Percentiles rank a stretch among this genome's conserved stretches.
These are phyloP conservation scores for Caenorhabditis drosophilae DNA, from an alignment of 2,888 invertebrate genomes.

Conservation along the genomic window DNA sequence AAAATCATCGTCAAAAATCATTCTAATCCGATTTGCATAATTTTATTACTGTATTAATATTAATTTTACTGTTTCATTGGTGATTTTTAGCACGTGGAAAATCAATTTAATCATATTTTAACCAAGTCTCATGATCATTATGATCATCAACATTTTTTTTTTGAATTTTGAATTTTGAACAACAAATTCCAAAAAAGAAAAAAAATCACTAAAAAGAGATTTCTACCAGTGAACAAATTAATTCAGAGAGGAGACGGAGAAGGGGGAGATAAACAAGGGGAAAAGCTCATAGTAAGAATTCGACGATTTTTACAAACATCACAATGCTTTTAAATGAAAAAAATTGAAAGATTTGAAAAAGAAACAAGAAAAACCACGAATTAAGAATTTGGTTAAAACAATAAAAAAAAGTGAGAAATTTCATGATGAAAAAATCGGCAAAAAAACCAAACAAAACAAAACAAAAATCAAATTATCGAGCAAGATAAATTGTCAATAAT, in stretches of 20 bases:
- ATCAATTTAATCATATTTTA: too few species aligned
- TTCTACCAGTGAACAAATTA: slow-evolving; percentile 5
- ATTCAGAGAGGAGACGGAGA: neutral
- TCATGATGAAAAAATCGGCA: neutral
- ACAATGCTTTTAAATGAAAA: neutral
- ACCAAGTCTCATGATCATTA: too few species aligned
- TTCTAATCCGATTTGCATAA: neutral
- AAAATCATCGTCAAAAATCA: too few species aligned
- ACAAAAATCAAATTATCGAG: slow-evolving; percentile 9
- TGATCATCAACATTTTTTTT: too few species aligned
- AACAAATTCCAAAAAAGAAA: neutral
- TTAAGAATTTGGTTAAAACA: neutral
- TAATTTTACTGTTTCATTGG: neutral
- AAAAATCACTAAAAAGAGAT: neutral
- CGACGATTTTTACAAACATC: neutral
- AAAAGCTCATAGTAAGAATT: neutral
- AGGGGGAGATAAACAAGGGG: too few species aligned
- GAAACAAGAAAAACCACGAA: neutral
- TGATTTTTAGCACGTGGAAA: too few species aligned
- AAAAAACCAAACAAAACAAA: neutral
- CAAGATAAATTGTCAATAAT: slow-evolving; percentile 52
- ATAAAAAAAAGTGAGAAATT: too few species aligned
- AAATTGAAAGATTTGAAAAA: neutral
- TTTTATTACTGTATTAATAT: neutral
- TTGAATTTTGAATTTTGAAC: too few species aligned